These are phyloP conservation scores for Magallana angulata DNA, from an alignment of 1,140 invertebrate genomes.

Conservation along the genomic window DNA sequence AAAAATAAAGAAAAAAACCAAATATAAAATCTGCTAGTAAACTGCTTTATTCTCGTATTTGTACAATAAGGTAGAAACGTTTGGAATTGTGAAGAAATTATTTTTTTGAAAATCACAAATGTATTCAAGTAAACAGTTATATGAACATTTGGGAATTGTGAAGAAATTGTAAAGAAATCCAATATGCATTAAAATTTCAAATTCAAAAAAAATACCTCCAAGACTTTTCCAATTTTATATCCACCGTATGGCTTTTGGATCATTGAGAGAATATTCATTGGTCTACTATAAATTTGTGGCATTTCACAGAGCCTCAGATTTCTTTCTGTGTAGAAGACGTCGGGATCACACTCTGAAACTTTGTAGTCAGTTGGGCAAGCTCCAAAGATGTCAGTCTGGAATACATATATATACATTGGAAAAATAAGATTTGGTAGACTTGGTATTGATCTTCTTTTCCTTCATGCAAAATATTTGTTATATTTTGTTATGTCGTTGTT, in stretches of 20 bases:
- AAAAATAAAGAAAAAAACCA: neutral
- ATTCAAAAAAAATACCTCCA: slow-evolving; percentile 37
- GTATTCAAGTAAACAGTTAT: too few relatives aligned
- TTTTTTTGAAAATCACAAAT: too few relatives aligned
- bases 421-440: too few relatives aligned
- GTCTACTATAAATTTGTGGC: slow-evolving; percentile 49
- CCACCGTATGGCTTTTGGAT: slow-evolving; percentile 54
- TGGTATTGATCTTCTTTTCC: too few relatives aligned
- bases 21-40: neutral
- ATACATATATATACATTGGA: neutral
- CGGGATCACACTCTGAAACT: neutral
- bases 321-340: slow-evolving; percentile 12
- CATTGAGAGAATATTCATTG: slow-evolving; percentile 47
- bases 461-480: too few relatives aligned
- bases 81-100: neutral
- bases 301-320: slow-evolving; percentile 47
- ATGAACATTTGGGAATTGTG: neutral
- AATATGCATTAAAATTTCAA: neutral
- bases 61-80: neutral
- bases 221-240: slow-evolving; percentile 26
- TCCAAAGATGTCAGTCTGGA: slow-evolving; percentile 50
- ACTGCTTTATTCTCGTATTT: neutral
- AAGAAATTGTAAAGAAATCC: neutral
- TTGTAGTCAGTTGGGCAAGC: slow-evolving; percentile 30
- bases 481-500: too few relatives aligned